These are phyloP conservation scores for Marasmarcha lunaedactyla DNA, from an alignment of 2,888 invertebrate genomes.

Conservation along the genomic window DNA sequence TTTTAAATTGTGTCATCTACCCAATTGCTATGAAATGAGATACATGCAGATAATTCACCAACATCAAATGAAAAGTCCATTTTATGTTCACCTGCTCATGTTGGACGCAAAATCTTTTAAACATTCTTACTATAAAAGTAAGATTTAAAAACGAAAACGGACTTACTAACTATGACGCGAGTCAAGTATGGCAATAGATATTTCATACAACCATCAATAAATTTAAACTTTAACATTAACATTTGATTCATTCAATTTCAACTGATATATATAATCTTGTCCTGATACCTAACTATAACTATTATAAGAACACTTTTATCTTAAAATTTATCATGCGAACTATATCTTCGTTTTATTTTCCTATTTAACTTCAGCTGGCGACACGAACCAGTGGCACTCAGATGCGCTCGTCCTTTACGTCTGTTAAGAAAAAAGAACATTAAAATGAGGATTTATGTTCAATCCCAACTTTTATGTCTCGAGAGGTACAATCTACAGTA, in stretches of 20 bases:
- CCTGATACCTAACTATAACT: slow-evolving; percentile 29
- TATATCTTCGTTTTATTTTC: slow-evolving; percentile 20
- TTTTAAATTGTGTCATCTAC: no score
- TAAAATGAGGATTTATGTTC: slow-evolving; percentile 23
- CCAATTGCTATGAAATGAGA: no score
- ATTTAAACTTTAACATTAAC: slow-evolving; percentile 2
- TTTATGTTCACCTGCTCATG: no score
- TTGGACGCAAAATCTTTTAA: no score
- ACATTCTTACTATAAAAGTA: no score
- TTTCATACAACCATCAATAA: no score
- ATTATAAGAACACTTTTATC: slow-evolving; percentile 65
- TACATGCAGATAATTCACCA: no score
- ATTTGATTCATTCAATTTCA: slow-evolving; percentile 11
- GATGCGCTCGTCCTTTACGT: slow-evolving; percentile 82
- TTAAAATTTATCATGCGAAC: slow-evolving; percentile 36
- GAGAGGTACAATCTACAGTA: neutral
- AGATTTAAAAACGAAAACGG: no score
- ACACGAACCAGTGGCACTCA: slow-evolving; percentile 42
- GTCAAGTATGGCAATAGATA: no score
- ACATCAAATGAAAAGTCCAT: no score
- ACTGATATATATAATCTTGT: neutral
- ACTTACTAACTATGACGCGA: no score
- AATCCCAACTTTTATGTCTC: neutral
- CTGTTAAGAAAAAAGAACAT: slow-evolving; percentile 75
- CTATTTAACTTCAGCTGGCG: slow-evolving; percentile 6